Conservation (phyloP, 2,888 invertebrate genomes). For the Apamea sordens region DNA sequence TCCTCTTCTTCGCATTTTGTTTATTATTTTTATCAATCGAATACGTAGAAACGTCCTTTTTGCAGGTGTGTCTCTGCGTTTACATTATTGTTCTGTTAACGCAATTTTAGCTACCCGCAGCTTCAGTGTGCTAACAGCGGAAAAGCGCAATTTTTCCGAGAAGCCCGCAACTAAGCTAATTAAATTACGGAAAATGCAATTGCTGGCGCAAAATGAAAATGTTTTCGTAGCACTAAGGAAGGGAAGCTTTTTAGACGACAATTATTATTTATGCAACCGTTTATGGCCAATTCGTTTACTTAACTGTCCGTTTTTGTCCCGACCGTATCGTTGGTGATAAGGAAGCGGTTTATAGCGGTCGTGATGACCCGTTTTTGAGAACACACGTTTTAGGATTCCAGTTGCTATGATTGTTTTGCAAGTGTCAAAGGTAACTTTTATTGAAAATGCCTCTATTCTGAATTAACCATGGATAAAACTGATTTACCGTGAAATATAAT, state of each 20-base stretch:
- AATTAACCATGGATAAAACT: not conserved
- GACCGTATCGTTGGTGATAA: constrained; percentile 16
- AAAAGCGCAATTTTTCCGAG: constrained; percentile 40
- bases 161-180: constrained; percentile 41
- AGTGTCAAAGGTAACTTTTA: not conserved
- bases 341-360: constrained; percentile 4
- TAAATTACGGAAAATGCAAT: constrained; percentile 61
- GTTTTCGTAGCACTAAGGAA: constrained; percentile 19
- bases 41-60: not conserved
- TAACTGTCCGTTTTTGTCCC: not conserved
- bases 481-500: not conserved
- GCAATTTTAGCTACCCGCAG: not conserved
- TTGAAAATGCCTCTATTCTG: not conserved
- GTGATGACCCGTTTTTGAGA: not conserved
- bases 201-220: constrained; percentile 43
- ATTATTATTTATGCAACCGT: constrained; percentile 35
- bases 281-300: constrained; percentile 20
- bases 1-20: not conserved
- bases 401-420: not conserved
- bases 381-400: not conserved
- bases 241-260: constrained; percentile 18
- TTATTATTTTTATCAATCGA: not conserved
- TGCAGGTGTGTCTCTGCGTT: not conserved
- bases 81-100: not conserved
- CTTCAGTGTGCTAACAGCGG: not conserved